These are phyloP conservation scores for Eudyptes chrysolophus DNA, from an alignment of 2,113 vertebrate genomes.

Conservation along the genomic window DNA sequence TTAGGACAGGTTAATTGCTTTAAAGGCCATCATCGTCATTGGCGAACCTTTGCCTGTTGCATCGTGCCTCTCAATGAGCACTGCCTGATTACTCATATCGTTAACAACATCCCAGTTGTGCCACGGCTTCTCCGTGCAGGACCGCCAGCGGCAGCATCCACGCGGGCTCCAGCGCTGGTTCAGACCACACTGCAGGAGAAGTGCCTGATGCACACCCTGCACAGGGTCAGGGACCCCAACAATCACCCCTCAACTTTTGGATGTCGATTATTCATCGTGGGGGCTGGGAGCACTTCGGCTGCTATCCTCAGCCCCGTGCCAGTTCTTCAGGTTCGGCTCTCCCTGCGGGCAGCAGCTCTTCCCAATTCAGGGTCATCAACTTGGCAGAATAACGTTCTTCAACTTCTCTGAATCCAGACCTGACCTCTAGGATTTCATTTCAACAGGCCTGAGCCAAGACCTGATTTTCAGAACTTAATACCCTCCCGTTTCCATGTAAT, in stretches of 20 bases:
- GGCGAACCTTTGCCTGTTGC: background rate
- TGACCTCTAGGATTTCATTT: background rate
- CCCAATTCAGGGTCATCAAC: background rate
- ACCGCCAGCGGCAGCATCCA: rapidly evolving
- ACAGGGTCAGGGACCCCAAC: background rate
- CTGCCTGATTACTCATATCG: background rate
- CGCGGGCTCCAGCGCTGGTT: rapidly evolving
- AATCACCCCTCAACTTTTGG: background rate
- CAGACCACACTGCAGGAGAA: rapidly evolving
- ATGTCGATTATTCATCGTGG: rapidly evolving
- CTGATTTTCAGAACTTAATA: background rate
- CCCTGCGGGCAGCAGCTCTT: background rate
- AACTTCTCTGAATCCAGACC: background rate
- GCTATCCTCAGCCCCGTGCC: background rate
- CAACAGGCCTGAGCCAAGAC: background rate
- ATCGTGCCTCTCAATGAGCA: background rate
- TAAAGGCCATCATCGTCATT: background rate
- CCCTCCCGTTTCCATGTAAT: background rate
- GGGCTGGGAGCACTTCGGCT: background rate
- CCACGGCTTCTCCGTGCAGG: rapidly evolving
- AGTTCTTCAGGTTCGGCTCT: rapidly evolving
- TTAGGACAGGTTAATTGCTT: background rate
- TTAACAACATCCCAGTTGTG: rapidly evolving
- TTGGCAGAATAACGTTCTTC: background rate
- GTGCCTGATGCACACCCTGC: background rate